A percentile compares a stretch with the other conserved stretches of the same genome.
These are phyloP conservation scores for Tylochromis polylepis DNA, from an alignment of 2,113 vertebrate species.

Conservation along the genomic window DNA sequence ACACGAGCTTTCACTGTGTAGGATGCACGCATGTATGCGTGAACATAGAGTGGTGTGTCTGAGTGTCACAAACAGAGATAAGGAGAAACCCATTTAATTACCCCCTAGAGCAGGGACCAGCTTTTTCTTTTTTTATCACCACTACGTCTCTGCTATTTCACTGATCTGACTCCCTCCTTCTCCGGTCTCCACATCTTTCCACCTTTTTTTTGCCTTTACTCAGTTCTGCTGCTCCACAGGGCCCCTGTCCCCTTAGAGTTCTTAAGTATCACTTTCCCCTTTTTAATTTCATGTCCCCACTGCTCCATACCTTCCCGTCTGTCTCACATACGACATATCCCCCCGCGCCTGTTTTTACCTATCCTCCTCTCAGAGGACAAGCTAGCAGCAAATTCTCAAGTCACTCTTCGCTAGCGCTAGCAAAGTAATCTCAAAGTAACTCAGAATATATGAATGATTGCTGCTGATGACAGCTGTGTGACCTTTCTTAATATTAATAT, in stretches of 20 bases:
- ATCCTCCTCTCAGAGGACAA: background rate
- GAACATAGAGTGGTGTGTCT: constrained; percentile 17
- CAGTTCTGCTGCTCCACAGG: constrained; percentile 27
- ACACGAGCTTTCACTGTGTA: constrained; percentile 6
- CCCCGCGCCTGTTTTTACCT: background rate
- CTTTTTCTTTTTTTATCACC: constrained; percentile 39
- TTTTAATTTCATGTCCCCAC: constrained; percentile 48
- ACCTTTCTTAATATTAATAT: background rate
- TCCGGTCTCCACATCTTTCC: constrained; percentile 1
- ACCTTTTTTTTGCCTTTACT: constrained; percentile 14
- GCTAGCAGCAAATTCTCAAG: constrained; percentile 12
- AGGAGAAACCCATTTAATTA: constrained; percentile 61
- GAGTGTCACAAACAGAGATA: constrained; percentile 46
- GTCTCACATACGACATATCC: background rate
- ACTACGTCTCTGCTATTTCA: constrained; percentile 4
- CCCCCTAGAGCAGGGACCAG: constrained; percentile 48
- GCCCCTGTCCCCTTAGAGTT: constrained; percentile 44
- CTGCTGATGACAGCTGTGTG: background rate
- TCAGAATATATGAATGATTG: background rate
- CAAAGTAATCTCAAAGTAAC: constrained; percentile 19
- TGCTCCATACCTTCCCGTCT: background rate
- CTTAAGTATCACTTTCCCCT: constrained; percentile 2
- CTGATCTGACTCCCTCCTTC: constrained; percentile 25
- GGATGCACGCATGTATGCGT: constrained; percentile 8
- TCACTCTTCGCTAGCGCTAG: background rate